Percentiles rank a stretch among this genome's conserved stretches.
Evolutionary conservation across 2,797 vertebrate genomes (phyloP).

Genomic region (Octomys mimax): DNA sequence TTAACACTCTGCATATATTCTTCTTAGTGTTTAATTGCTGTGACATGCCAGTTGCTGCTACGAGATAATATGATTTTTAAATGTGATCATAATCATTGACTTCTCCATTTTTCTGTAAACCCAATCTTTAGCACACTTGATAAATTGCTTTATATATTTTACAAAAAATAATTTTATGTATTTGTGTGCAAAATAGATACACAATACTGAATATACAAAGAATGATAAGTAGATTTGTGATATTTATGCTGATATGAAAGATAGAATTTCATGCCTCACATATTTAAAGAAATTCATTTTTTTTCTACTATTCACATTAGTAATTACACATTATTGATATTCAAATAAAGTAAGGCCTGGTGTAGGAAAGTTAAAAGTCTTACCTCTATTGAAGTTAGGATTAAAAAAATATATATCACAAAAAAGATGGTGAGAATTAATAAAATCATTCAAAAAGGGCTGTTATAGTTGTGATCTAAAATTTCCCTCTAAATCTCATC

Average conservation of each 20-base stretch:
- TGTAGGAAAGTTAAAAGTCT: background rate
- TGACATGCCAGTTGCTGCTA: too few relatives aligned
- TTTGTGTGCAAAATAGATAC: background rate
- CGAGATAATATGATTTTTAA: constrained; percentile 3
- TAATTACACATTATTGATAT: background rate
- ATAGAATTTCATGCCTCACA: background rate
- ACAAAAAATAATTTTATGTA: background rate
- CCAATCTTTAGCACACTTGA: background rate
- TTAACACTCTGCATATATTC: too few relatives aligned
- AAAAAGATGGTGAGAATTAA: background rate
- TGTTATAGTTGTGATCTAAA: too few relatives aligned
- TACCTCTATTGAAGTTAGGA: background rate
- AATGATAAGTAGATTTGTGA: background rate
- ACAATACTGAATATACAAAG: background rate
- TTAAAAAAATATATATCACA: background rate
- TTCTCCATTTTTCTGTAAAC: background rate
- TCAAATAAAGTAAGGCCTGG: background rate
- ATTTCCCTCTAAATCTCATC: too few relatives aligned
- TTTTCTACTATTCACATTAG: background rate
- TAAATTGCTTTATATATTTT: background rate
- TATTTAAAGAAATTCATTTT: background rate
- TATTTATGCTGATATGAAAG: background rate
- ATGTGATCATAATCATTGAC: background rate
- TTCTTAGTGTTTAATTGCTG: too few relatives aligned
- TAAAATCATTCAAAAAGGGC: background rate